Evolutionary conservation across 1,140 invertebrate species (phyloP).

Genomic region (Zaprionus ghesquierei): DNA sequence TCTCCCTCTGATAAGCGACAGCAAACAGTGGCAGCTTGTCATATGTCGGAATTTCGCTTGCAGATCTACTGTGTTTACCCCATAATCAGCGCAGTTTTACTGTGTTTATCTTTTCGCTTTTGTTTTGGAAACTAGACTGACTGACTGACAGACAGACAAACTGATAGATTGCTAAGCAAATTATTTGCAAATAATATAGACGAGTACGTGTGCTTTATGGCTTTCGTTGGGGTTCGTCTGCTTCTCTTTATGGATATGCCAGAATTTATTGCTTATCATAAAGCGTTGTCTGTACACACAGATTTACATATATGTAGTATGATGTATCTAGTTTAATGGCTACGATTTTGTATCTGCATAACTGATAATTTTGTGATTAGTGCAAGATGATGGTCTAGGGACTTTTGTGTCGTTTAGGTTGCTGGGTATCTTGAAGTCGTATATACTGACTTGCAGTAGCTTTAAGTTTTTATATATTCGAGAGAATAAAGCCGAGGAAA

Average conservation of each 20-base stretch:
- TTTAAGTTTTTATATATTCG: too few relatives aligned
- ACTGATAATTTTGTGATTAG: neutral
- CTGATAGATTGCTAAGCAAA: conserved; percentile 1
- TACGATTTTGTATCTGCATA: neutral
- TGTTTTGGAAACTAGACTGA: conserved; percentile 13
- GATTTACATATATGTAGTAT: neutral
- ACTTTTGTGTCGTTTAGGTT: neutral
- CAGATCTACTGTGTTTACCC: neutral
- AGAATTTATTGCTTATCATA: neutral
- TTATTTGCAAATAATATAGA: neutral
- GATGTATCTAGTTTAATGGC: too few relatives aligned
- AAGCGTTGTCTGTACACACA: neutral
- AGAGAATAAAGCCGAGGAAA: too few relatives aligned
- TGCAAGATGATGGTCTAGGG: neutral
- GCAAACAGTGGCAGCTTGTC: conserved; percentile 13
- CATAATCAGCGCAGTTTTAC: neutral
- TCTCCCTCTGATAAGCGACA: conserved; percentile 26
- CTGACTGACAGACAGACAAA: neutral
- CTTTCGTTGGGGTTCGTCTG: neutral
- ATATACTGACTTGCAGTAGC: too few relatives aligned
- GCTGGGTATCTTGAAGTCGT: neutral
- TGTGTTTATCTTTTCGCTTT: conserved; percentile 18
- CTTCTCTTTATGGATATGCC: neutral
- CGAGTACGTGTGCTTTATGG: neutral
- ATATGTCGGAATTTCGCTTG: conserved; percentile 4